A percentile compares a stretch with the other conserved stretches of the same genome.
phyloP scores from a whole-genome alignment of 2,888 invertebrate genomes.

The Vandiemenella viatica region DNA sequence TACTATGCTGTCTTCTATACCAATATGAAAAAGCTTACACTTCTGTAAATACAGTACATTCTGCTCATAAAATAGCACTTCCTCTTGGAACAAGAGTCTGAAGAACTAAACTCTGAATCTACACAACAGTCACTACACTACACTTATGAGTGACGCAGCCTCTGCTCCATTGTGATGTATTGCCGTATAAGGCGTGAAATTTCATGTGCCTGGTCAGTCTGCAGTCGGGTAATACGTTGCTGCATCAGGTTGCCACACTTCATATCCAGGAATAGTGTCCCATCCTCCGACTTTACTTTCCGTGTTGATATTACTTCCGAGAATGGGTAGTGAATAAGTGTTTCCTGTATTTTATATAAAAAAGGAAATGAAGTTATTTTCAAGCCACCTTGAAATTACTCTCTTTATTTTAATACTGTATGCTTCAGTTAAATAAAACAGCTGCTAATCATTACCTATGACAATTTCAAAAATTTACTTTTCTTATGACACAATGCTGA shows the following conservation, averaged over 20 bases:
- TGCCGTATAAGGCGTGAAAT: conserved; percentile 90
- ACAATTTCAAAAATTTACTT: neutral
- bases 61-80: no score
- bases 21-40: no score
- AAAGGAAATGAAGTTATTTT: no score
- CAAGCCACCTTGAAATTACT: no score
- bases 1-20: no score
- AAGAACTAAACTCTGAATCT: no score
- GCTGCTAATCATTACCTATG: neutral
- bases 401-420: no score
- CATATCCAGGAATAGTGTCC: conserved; percentile 85
- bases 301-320: conserved; percentile 91
- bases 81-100: no score
- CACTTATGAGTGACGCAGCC: conserved; percentile 19
- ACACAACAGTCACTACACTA: no score
- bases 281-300: conserved; percentile 80
- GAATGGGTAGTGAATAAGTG: conserved; percentile 83
- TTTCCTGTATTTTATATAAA: no score
- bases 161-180: conserved; percentile 83
- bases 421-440: neutral
- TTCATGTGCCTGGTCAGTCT: conserved; percentile 95
- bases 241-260: conserved; percentile 93
- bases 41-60: no score
- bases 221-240: conserved; percentile 84
- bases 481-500: neutral